These are phyloP conservation scores for Harpalus rufipes DNA, from an alignment of 2,888 invertebrate genomes.

Conservation along the genomic window DNA sequence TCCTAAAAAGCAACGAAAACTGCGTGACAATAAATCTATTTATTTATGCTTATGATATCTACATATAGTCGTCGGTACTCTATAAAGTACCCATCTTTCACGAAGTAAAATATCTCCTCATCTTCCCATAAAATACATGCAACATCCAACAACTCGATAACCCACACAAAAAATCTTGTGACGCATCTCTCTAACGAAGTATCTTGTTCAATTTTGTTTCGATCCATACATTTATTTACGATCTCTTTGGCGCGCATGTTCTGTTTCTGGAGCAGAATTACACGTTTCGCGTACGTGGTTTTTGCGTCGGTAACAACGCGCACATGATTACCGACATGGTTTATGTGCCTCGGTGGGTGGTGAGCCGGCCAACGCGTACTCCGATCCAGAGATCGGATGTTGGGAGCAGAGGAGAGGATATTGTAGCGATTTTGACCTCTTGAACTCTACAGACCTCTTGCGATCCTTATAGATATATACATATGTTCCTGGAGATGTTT, in stretches of 20 bases:
- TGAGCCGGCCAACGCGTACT: slow-evolving; percentile 64
- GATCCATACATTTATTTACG: slow-evolving; percentile 65
- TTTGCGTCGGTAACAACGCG: slow-evolving; percentile 70
- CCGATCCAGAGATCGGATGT: slow-evolving; percentile 10
- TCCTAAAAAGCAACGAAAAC: too few relatives aligned
- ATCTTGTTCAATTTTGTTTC: slow-evolving; percentile 65
- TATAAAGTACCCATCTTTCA: not conserved
- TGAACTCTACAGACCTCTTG: slow-evolving; percentile 48
- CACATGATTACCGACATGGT: slow-evolving; percentile 72
- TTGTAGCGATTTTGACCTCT: slow-evolving; percentile 48
- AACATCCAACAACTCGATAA: slow-evolving; percentile 43
- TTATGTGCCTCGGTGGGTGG: slow-evolving; percentile 72
- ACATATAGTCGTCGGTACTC: not conserved
- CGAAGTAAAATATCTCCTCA: slow-evolving; percentile 10
- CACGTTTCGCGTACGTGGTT: slow-evolving; percentile 70
- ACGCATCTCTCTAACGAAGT: slow-evolving; percentile 59
- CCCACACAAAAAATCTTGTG: slow-evolving; percentile 41
- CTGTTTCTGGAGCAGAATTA: slow-evolving; percentile 71
- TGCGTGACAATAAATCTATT: too few relatives aligned
- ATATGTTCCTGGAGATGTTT: slow-evolving; percentile 50
- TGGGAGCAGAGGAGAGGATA: slow-evolving; percentile 16
- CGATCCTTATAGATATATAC: slow-evolving; percentile 59
- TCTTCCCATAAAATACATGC: slow-evolving; percentile 34
- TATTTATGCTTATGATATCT: too few relatives aligned
- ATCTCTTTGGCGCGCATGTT: slow-evolving; percentile 61